Percentiles rank a stretch among this genome's conserved stretches.
Conservation (phyloP, 2,113 vertebrate species). For the Mesitornis unicolor region DNA sequence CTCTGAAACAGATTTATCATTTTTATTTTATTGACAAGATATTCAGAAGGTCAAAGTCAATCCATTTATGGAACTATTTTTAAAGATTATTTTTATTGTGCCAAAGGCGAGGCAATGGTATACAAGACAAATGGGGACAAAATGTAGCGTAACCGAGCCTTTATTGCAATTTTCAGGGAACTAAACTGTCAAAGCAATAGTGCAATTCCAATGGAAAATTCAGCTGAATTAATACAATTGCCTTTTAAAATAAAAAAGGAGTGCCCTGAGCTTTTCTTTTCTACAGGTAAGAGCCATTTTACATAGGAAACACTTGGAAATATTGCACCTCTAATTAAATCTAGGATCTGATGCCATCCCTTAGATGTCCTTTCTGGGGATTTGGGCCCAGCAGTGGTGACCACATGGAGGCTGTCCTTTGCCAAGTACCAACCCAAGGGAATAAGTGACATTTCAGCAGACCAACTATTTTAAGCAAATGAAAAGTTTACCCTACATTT, state of each 20-base stretch:
- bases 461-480: background rate
- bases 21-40: conserved; percentile 61
- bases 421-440: background rate
- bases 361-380: background rate
- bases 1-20: conserved; percentile 27
- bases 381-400: background rate
- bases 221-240: conserved; percentile 15
- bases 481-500: background rate
- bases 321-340: background rate
- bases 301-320: background rate
- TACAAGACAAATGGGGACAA: conserved; percentile 41
- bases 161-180: conserved; percentile 29
- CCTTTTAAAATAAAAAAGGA: background rate
- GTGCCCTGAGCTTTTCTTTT: background rate
- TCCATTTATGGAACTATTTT: conserved; percentile 35
- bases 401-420: background rate
- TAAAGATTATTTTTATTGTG: conserved; percentile 60
- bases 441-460: background rate
- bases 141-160: background rate
- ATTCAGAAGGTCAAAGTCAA: conserved; percentile 56
- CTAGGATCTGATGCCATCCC: background rate
- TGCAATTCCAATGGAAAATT: conserved; percentile 11
- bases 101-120: conserved; percentile 36
- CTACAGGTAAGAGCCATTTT: background rate
- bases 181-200: background rate